Evolutionary conservation across 2,888 invertebrate species (phyloP), one percentile per base, ranked within the genome.

Genomic region (Lasius fuliginosus): DNA sequence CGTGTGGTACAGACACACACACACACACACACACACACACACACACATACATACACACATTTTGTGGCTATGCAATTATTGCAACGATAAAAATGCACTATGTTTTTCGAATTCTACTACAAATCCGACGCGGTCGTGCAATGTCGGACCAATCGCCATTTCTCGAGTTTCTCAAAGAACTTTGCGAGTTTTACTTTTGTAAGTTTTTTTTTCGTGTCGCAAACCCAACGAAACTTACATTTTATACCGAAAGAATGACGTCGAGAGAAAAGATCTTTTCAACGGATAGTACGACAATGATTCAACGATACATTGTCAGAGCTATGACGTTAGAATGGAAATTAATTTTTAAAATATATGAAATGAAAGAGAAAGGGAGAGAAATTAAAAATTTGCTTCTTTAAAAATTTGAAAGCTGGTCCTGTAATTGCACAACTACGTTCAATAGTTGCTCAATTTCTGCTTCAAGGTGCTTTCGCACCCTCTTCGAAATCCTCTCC

Each of bases 11-110:
- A 53, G n/a, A 53, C 18, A 53, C 49, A 1, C 46, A 23, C 23
- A 23, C 23, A n/a, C n/a, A n/a, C n/a, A 5, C 33, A n/a, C 36
- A 27, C 15, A 30, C n/a, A n/a, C 4, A 36, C 36, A 18, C 11
- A 33, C 12, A 23, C 33, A n/a, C 58, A 27, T 60, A 33, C 4
- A 18, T 11, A 33, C 12, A 18, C 33, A n/a, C 42, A 27, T 71
- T 56, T 36, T 27, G 49, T 56, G 68, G 5, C 68, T 56, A n/a
- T n/a, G 40, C 40, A 53, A 68, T 77, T 79, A 36, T 60, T 60
- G 60, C 79, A 36, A 71, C 49, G 46, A 79, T 60, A 81, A 60
- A 79, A 60, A 62, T 60, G 79, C 60, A 81, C 60, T 36, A 60
- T 27, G 27, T 27, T 30, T 11, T 40, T 9, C 2, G 15, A 62